phyloP scores from a whole-genome alignment of 2,113 vertebrate species.

The Aramus guarauna region DNA sequence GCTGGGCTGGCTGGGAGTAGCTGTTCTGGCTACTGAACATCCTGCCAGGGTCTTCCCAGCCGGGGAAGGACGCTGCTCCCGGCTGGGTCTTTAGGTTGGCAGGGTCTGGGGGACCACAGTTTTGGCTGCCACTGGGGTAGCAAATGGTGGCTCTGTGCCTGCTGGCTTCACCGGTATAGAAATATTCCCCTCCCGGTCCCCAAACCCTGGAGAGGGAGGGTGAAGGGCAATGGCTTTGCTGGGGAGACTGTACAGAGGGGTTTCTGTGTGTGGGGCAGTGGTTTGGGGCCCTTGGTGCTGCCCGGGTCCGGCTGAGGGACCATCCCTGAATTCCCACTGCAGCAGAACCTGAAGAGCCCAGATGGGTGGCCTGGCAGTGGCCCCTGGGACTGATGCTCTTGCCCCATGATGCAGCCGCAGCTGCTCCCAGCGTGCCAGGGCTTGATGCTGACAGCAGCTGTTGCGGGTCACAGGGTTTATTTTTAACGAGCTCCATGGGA shows the following conservation, averaged over 20 bases:
- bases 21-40: background rate
- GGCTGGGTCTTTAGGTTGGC: background rate
- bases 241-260: background rate
- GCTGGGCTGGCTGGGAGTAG: accelerated
- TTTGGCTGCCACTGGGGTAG: background rate
- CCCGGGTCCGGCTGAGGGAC: background rate
- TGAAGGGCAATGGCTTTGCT: accelerated
- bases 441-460: background rate
- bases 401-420: accelerated
- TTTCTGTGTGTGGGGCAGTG: accelerated
- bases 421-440: background rate
- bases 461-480: background rate
- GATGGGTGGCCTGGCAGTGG: background rate
- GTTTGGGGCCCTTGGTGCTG: background rate
- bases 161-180: background rate
- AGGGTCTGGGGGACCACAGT: background rate
- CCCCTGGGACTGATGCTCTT: background rate
- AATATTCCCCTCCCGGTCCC: background rate
- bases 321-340: background rate
- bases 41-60: background rate
- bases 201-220: background rate
- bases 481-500: background rate
- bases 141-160: background rate
- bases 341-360: background rate
- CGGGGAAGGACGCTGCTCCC: background rate